Evolutionary conservation across 2,113 vertebrate genomes (phyloP), one percentile per base, ranked within the genome.

Genomic region (Microcebus griseorufus): DNA sequence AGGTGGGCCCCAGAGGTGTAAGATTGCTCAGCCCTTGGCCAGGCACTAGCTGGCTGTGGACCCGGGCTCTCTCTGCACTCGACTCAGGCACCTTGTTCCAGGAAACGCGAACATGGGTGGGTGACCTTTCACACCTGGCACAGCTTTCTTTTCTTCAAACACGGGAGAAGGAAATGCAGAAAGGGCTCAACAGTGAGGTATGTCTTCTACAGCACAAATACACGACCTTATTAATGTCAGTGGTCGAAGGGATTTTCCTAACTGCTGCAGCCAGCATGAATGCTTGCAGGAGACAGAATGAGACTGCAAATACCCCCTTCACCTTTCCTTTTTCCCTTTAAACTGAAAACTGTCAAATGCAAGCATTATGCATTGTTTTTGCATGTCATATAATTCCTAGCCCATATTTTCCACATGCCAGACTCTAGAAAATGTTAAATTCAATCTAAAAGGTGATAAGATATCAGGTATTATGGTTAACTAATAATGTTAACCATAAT

Each of bases 1-100:
- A 96, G 96, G 79, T 97, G 89, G 92, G 94, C 64, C 95, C 83
- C 85, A 79, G 91, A 97, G 81, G 95, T 96, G 93, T 95, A 98
- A 97, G 97, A 95, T 97, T 94, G 93, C 97, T 95, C 92, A 95
- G 88, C 60, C 79, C 89, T 97, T 97, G 97, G 97, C 97, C 97
- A 94, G 95, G 67, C 89, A 95, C 17, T 97, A 96, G 96, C 96
- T 97, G 97, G 97, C 94, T 94, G 70, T 79, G 96, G 97, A 92
- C 93, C 96, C 34, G 8, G 95, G 92, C 84, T 91, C 79, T 90
- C 95, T 98, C 82, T 86, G 84, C 80, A 91, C 70, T 94, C 87
- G 92, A 93, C 98, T 97, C 97, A 82, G 87, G 72, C 60, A 83
- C 90, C 88, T 27, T 73, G 83, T 95, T 95, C 42, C 55, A 97